Evolutionary conservation across 2,888 invertebrate species (phyloP).

Genomic region (Eristalinus sepulchralis): DNA sequence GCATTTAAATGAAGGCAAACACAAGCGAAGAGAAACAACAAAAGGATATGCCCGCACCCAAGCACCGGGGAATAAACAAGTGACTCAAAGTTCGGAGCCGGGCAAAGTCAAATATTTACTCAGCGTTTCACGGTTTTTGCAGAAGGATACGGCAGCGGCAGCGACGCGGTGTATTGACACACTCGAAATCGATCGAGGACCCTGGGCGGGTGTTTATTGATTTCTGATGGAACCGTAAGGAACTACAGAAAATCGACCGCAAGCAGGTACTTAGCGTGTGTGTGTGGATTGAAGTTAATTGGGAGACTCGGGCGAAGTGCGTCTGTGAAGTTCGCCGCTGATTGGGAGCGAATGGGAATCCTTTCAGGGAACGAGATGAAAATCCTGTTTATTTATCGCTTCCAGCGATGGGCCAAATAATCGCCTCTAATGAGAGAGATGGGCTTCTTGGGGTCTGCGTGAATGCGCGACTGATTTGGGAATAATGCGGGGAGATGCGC

Average conservation of each 20-base stretch:
- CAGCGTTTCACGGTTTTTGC: conserved; percentile 28
- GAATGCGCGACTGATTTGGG: background rate
- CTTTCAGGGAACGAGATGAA: background rate
- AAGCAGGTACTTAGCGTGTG: conserved; percentile 33
- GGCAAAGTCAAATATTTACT: conserved; percentile 53
- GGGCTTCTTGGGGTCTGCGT: background rate
- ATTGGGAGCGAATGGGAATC: conserved; percentile 1
- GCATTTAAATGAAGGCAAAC: conserved; percentile 64
- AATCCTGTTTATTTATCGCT: background rate
- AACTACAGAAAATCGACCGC: conserved; percentile 50
- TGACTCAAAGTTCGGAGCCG: conserved; percentile 14
- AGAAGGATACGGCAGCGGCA: conserved; percentile 17
- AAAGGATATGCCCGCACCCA: conserved; percentile 22
- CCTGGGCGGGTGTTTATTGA: conserved; percentile 45
- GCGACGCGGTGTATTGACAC: conserved; percentile 50
- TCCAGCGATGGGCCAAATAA: background rate
- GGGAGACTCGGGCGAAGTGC: conserved; percentile 27
- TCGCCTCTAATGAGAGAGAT: background rate
- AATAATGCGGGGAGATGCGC: background rate
- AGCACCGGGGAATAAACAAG: conserved; percentile 11
- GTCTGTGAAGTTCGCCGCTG: conserved; percentile 27
- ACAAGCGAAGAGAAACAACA: conserved; percentile 44
- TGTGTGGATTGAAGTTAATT: conserved; percentile 47
- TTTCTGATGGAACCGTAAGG: conserved; percentile 25
- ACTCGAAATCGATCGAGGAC: conserved; percentile 44